Evolutionary conservation across 1,140 invertebrate genomes (phyloP).

Genomic region (Drosophila sp.): DNA sequence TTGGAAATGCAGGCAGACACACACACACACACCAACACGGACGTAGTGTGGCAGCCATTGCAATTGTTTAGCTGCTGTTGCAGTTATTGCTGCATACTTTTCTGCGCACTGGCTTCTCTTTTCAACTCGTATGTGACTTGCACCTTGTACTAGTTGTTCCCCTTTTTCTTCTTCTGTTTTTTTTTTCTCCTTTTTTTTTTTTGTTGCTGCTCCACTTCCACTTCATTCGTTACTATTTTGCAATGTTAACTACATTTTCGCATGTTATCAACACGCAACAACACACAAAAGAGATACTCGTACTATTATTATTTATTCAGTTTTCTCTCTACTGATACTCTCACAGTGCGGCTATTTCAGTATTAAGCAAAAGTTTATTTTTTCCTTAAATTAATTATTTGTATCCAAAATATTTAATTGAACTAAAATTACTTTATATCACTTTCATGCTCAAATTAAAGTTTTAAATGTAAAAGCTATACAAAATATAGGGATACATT

Average conservation of each 20-base stretch:
- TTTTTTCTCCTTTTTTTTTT: constrained; percentile 40
- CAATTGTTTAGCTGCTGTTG: constrained; percentile 61
- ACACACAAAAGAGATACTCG: constrained; percentile 18
- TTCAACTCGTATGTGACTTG: constrained; percentile 11
- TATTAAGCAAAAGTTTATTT: neutral
- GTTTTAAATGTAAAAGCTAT: too few species aligned
- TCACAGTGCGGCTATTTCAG: constrained; percentile 13
- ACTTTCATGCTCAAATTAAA: too few species aligned
- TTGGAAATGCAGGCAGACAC: constrained; percentile 67
- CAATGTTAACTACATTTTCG: constrained; percentile 79
- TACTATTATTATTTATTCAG: constrained; percentile 60
- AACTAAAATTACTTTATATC: too few species aligned
- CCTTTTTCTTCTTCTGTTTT: constrained; percentile 16
- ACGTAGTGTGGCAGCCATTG: constrained; percentile 20
- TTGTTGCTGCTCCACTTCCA: constrained; percentile 57
- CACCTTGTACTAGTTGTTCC: too few species aligned
- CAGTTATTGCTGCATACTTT: constrained; percentile 68
- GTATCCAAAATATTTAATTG: too few species aligned
- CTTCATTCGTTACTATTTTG: constrained; percentile 80
- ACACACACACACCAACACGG: neutral
- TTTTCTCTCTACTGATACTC: constrained; percentile 20
- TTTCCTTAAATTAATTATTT: too few species aligned
- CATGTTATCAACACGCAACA: constrained; percentile 59
- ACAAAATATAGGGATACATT: too few species aligned
- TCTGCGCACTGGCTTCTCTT: constrained; percentile 43